Evolutionary conservation across 2,888 invertebrate species (phyloP).

Genomic region (Andrena camellia): DNA sequence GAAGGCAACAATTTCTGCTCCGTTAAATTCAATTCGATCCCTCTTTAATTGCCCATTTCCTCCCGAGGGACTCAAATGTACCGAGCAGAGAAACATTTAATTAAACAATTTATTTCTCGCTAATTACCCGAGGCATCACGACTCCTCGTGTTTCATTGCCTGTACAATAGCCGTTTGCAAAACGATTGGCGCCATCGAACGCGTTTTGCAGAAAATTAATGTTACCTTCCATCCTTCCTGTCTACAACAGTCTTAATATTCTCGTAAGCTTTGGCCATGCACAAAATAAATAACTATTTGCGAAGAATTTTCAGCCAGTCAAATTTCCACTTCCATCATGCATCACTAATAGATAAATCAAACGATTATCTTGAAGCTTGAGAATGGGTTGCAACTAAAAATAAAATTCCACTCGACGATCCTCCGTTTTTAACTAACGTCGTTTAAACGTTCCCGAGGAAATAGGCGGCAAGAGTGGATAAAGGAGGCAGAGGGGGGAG

Average conservation of each 20-base stretch:
- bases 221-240: neutral
- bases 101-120: slow-evolving; percentile 31
- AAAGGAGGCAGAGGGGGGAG: neutral
- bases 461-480: neutral
- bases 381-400: neutral
- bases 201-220: neutral
- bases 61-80: neutral
- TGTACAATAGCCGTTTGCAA: neutral
- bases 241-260: neutral
- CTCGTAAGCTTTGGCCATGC: neutral
- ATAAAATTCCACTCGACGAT: neutral
- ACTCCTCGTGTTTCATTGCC: neutral
- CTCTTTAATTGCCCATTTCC: slow-evolving; percentile 18
- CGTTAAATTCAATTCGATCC: slow-evolving; percentile 21
- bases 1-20: neutral
- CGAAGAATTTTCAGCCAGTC: neutral
- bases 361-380: neutral
- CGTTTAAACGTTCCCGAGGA: neutral
- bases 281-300: neutral
- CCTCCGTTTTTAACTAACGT: neutral
- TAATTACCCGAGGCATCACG: slow-evolving; percentile 16
- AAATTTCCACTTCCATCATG: neutral
- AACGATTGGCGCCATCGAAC: neutral
- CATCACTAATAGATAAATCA: neutral
- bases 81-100: slow-evolving; percentile 13